phyloP scores from a whole-genome alignment of 2,888 invertebrate genomes.

The Agrotis exclamationis region DNA sequence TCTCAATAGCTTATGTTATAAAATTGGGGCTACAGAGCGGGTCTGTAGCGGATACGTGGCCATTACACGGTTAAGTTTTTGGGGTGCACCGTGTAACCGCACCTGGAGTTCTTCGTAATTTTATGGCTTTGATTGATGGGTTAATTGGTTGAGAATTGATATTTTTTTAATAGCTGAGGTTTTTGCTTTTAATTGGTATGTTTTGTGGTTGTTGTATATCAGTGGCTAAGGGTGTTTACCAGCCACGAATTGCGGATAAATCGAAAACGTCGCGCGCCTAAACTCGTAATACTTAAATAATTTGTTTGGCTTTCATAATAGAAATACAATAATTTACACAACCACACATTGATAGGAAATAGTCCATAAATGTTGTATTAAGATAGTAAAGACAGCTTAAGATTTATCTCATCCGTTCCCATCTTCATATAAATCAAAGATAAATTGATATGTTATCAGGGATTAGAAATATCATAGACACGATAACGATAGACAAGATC shows the following conservation, averaged over 20 bases:
- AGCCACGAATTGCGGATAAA: neutral
- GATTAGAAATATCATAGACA: constrained; percentile 51
- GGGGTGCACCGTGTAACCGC: constrained; percentile 58
- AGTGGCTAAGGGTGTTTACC: constrained; percentile 1
- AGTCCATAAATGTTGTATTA: constrained; percentile 32
- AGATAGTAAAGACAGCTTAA: constrained; percentile 30
- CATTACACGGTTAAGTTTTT: constrained; percentile 70
- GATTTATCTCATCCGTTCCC: constrained; percentile 41
- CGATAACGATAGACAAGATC: constrained; percentile 46
- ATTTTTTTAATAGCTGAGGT: constrained; percentile 41
- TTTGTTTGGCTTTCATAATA: neutral
- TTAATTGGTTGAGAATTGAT: constrained; percentile 48
- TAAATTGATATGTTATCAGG: constrained; percentile 57
- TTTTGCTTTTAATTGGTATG: constrained; percentile 20
- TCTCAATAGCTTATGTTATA: constrained; percentile 80
- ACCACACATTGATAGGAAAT: constrained; percentile 23
- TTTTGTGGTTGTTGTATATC: neutral
- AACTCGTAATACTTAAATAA: too few relatives aligned
- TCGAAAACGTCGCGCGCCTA: too few relatives aligned
- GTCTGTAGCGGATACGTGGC: constrained; percentile 61
- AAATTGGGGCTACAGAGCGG: constrained; percentile 74
- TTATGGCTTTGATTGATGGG: constrained; percentile 54
- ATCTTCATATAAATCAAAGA: constrained; percentile 50
- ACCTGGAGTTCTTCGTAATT: constrained; percentile 62
- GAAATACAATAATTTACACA: constrained; percentile 1